Percentiles rank a stretch among this genome's conserved stretches.
Conservation (phyloP, 2,113 vertebrate genomes). For the Dromaius novaehollandiae region DNA sequence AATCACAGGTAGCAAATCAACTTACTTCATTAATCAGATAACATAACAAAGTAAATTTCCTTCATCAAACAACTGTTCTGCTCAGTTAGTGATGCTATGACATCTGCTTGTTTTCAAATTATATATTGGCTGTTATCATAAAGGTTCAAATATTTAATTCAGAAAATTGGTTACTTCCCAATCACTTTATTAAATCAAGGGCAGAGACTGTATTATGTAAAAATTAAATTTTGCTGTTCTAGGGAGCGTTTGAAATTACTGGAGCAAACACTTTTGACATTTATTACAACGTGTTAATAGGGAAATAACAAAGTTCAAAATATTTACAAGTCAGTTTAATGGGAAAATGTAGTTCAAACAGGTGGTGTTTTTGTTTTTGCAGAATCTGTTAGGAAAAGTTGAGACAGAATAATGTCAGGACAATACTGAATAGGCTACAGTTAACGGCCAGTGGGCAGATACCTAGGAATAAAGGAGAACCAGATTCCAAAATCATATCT, state of each 20-base stretch:
- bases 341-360: neutral
- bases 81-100: conserved; percentile 8
- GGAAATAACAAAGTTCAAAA: neutral
- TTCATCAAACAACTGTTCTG: conserved; percentile 14
- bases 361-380: neutral
- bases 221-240: neutral
- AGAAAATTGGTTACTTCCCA: neutral
- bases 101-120: neutral
- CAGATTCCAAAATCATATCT: neutral
- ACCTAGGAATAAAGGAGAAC: neutral
- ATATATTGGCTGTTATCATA: neutral
- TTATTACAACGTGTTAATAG: neutral
- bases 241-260: neutral
- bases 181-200: neutral
- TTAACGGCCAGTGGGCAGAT: neutral
- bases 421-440: neutral
- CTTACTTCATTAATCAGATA: neutral
- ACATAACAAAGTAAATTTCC: neutral
- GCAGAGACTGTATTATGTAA: neutral
- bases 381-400: neutral
- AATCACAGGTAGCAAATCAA: neutral
- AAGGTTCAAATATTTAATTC: neutral
- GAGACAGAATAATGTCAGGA: neutral
- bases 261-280: neutral
- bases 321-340: neutral